Conservation (phyloP, 2,113 vertebrate genomes). For the Tapirus terrestris region DNA sequence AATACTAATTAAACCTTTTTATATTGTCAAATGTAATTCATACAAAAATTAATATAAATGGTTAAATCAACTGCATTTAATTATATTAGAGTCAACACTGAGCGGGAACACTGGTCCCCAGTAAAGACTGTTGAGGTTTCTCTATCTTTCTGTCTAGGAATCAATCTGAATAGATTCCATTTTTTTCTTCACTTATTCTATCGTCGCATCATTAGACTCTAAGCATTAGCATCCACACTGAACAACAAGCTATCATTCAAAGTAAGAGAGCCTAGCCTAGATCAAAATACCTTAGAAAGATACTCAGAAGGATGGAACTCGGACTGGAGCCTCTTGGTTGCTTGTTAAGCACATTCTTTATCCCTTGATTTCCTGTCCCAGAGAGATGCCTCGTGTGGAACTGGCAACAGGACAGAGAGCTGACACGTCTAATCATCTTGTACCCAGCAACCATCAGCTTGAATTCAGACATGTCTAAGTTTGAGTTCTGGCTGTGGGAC, state of each 20-base stretch:
- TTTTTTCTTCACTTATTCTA: constrained; percentile 17
- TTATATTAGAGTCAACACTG: background rate
- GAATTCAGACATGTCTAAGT: background rate
- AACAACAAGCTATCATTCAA: background rate
- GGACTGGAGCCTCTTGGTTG: background rate
- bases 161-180: background rate
- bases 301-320: background rate
- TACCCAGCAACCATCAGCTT: background rate
- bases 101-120: background rate
- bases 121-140: background rate
- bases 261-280: background rate
- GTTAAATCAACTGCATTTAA: background rate
- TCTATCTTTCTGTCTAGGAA: background rate
- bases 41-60: background rate
- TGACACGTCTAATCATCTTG: background rate
- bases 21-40: background rate
- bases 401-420: background rate
- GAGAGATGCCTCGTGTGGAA: background rate
- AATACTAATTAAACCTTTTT: background rate
- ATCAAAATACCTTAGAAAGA: background rate
- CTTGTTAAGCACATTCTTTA: rapidly evolving
- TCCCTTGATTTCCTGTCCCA: background rate
- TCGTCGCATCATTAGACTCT: background rate
- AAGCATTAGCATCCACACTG: background rate
- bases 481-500: background rate